Evolutionary conservation across 2,888 invertebrate genomes (phyloP).

Genomic region (Caenorhabditis virilis): DNA sequence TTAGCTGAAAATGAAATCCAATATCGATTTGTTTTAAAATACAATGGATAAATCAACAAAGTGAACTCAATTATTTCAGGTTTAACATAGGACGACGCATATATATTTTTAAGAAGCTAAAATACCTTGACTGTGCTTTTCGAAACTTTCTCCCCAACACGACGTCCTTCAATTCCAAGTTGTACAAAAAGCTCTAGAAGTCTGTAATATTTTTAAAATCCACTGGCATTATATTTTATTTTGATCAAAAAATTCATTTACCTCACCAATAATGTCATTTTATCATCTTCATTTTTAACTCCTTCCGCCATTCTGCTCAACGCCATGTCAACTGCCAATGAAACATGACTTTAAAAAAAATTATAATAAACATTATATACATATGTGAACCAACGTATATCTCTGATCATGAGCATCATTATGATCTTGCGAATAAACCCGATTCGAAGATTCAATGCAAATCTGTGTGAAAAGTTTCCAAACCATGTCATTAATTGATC

Average conservation of each 20-base stretch:
- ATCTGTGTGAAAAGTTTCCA: slow-evolving; percentile 97
- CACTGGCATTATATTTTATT: no score
- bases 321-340: slow-evolving; percentile 92
- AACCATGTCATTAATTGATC: slow-evolving; percentile 83
- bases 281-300: slow-evolving; percentile 80
- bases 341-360: slow-evolving; percentile 82
- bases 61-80: no score
- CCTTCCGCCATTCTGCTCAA: slow-evolving; percentile 93
- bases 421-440: slow-evolving; percentile 58
- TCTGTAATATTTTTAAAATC: no score
- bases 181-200: slow-evolving; percentile 95
- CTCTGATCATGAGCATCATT: slow-evolving; percentile 50
- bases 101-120: no score
- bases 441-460: slow-evolving; percentile 80
- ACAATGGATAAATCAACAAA: neutral
- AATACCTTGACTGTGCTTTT: slow-evolving; percentile 74
- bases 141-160: slow-evolving; percentile 89
- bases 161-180: slow-evolving; percentile 92
- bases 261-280: slow-evolving; percentile 61
- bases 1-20: slow-evolving; percentile 53
- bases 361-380: neutral
- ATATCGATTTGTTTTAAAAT: slow-evolving; percentile 1
- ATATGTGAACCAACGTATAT: slow-evolving; percentile 47
- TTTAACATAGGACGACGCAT: no score
- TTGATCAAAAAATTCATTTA: no score